Conservation (phyloP, 2,113 vertebrate genomes). For the Geococcyx californianus region DNA sequence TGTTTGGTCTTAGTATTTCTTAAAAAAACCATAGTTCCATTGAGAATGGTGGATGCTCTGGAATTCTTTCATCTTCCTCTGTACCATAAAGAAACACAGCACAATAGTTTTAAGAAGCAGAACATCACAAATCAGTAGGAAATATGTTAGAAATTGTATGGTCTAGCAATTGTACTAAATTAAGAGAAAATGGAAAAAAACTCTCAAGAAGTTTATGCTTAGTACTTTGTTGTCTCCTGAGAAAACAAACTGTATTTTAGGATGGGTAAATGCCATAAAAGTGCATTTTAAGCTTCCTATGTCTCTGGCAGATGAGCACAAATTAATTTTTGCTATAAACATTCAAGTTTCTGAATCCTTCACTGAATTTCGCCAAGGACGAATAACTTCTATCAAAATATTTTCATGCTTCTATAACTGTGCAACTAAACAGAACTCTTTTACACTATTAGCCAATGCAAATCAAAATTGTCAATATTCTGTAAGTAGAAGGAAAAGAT, state of each 20-base stretch:
- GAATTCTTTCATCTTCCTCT: neutral
- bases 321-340: constrained; percentile 26
- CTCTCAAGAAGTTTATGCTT: neutral
- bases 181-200: neutral
- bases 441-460: constrained; percentile 1
- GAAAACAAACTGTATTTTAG: neutral
- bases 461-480: constrained; percentile 15
- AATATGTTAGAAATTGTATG: neutral
- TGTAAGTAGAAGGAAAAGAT: neutral
- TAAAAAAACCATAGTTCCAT: neutral
- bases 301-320: neutral
- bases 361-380: constrained; percentile 25
- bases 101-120: neutral
- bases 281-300: neutral
- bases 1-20: neutral
- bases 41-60: neutral
- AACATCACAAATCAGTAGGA: neutral
- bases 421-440: neutral
- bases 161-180: neutral
- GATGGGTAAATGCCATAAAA: neutral
- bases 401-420: constrained; percentile 4
- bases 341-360: neutral
- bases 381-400: constrained; percentile 2
- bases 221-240: neutral
- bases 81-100: neutral